Percentiles rank a stretch among this genome's conserved stretches.
These are phyloP conservation scores for Cynodonichthys magdalenae DNA, from an alignment of 2,797 vertebrate species.

Conservation along the genomic window DNA sequence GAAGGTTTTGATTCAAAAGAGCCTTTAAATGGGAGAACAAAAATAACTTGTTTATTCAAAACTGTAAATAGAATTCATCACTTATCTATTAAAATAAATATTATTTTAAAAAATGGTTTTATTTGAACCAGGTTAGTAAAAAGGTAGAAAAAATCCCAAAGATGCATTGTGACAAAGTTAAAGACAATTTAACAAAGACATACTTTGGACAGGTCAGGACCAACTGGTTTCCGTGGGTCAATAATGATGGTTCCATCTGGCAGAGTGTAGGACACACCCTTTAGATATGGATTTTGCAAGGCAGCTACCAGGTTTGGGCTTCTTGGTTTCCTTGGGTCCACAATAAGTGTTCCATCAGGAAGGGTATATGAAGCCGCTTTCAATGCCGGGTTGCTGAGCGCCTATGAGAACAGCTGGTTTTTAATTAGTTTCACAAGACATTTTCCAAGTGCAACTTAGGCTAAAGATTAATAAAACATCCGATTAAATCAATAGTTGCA, in stretches of 20 bases:
- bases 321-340: constrained; percentile 77
- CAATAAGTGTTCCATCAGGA: constrained; percentile 79
- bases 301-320: constrained; percentile 70
- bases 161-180: neutral
- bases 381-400: constrained; percentile 79
- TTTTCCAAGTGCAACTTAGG: constrained; percentile 11
- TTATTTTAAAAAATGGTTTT: neutral
- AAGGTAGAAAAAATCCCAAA: neutral
- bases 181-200: constrained; percentile 22
- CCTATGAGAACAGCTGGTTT: constrained; percentile 55
- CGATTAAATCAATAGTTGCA: constrained; percentile 2
- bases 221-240: constrained; percentile 71
- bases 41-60: constrained; percentile 1
- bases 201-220: constrained; percentile 70
- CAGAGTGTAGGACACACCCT: constrained; percentile 72
- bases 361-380: constrained; percentile 74
- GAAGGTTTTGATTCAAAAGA: constrained; percentile 70
- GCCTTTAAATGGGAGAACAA: constrained; percentile 50
- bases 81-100: neutral
- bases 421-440: constrained; percentile 4
- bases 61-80: neutral
- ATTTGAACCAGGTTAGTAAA: neutral
- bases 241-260: constrained; percentile 81
- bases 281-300: constrained; percentile 76
- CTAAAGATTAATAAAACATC: constrained; percentile 3